phyloP scores from a whole-genome alignment of 2,113 vertebrate species.

The Marcusenius ussheri region DNA sequence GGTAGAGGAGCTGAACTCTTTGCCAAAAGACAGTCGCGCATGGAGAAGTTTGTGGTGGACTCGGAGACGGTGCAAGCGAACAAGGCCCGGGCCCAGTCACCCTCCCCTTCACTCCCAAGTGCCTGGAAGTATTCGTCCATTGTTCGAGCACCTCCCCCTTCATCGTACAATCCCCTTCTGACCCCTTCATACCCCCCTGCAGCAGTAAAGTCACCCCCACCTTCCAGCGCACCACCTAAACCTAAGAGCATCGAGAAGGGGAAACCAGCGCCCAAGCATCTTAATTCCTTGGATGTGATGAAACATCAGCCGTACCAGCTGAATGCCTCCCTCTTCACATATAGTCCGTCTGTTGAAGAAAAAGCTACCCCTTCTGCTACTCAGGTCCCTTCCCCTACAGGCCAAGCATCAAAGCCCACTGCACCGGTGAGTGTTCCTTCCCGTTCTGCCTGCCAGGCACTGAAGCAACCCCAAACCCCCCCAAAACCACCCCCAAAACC shows the following conservation, averaged over 20 bases:
- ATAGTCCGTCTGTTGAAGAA: constrained; percentile 63
- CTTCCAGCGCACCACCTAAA: constrained; percentile 52
- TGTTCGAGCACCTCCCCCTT: constrained; percentile 83
- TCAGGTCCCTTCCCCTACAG: constrained; percentile 34
- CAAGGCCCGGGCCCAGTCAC: constrained; percentile 68
- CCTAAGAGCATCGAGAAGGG: constrained; percentile 59
- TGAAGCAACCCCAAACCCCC: constrained; percentile 40
- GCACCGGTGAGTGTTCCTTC: constrained; percentile 56
- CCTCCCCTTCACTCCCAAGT: constrained; percentile 79
- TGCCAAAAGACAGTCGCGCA: constrained; percentile 83
- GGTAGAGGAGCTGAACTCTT: constrained; percentile 87
- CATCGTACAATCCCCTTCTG: constrained; percentile 85
- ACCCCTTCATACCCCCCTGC: constrained; percentile 78
- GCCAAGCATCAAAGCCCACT: constrained; percentile 55
- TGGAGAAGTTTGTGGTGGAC: constrained; percentile 91
- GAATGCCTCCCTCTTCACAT: constrained; percentile 81
- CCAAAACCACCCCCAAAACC: constrained; percentile 47
- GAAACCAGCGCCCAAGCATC: constrained; percentile 69
- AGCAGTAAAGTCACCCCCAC: constrained; percentile 62
- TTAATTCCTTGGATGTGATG: constrained; percentile 87
- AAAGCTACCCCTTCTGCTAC: constrained; percentile 43
- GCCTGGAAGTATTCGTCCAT: constrained; percentile 95
- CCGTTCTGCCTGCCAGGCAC: constrained; percentile 35
- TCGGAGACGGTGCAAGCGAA: constrained; percentile 78
- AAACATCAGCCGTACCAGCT: constrained; percentile 93